Percentiles rank a stretch among this genome's conserved stretches.
phyloP scores from a whole-genome alignment of 2,113 vertebrate species.

The Melanerpes aurifrons region DNA sequence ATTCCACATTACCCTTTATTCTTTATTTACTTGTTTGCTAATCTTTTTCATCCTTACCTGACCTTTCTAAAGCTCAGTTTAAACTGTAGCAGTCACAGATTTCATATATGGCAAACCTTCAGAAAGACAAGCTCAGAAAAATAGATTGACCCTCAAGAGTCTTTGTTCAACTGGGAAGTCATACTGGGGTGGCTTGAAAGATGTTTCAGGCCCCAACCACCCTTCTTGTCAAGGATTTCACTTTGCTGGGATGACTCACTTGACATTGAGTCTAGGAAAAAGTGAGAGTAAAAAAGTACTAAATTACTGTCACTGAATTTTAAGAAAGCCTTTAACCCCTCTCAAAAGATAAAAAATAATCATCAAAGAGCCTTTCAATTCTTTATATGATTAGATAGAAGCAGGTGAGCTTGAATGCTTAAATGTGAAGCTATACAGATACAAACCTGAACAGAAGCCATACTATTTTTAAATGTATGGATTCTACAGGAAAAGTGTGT shows the following conservation, averaged over 20 bases:
- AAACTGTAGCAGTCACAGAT: not conserved
- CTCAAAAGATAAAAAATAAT: not conserved
- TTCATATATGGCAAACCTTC: not conserved
- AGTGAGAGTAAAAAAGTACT: not conserved
- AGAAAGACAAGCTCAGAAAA: not conserved
- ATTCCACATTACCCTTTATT: not conserved
- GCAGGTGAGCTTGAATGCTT: not conserved
- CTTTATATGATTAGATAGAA: not conserved
- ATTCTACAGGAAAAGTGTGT: not conserved
- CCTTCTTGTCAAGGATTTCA: not conserved
- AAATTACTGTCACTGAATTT: not conserved
- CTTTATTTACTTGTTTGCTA: not conserved
- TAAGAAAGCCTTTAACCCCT: not conserved
- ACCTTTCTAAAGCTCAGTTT: slow-evolving; percentile 8
- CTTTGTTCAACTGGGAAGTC: not conserved
- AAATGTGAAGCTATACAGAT: not conserved
- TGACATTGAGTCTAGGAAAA: not conserved
- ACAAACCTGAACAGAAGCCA: not conserved
- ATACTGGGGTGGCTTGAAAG: not conserved
- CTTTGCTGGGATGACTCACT: not conserved
- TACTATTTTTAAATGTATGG: not conserved
- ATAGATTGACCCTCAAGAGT: not conserved
- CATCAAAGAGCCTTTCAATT: not conserved
- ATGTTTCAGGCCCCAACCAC: not conserved
- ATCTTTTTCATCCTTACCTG: slow-evolving; percentile 1